Evolutionary conservation across 2,888 invertebrate genomes (phyloP).

Genomic region (Phortica magna): DNA sequence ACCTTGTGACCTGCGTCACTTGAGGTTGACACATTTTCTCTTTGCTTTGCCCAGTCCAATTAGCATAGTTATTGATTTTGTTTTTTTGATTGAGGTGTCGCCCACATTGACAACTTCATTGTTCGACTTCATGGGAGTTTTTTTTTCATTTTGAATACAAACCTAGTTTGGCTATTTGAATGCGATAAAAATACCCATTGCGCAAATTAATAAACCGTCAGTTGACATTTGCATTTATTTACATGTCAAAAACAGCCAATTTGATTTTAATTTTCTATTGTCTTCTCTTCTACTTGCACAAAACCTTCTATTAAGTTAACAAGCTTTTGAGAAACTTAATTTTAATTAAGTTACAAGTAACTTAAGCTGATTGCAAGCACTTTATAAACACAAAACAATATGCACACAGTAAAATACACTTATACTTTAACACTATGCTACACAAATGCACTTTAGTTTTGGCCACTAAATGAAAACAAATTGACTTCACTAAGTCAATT

Average conservation of each 20-base stretch:
- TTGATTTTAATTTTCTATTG: background rate
- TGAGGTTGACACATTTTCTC: background rate
- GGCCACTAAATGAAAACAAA: conserved; percentile 61
- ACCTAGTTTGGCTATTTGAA: background rate
- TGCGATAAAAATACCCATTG: background rate
- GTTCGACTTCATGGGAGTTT: background rate
- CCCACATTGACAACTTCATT: background rate
- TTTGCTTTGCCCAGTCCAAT: conserved; percentile 51
- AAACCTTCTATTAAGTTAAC: background rate
- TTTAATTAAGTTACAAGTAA: background rate
- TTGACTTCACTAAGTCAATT: conserved; percentile 65
- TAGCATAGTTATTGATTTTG: conserved; percentile 69
- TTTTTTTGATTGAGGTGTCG: conserved; percentile 59
- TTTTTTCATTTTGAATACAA: background rate
- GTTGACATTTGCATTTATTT: background rate
- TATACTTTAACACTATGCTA: background rate
- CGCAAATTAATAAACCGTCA: conserved; percentile 17
- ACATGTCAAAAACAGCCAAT: background rate
- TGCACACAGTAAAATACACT: too few relatives aligned
- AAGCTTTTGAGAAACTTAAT: background rate
- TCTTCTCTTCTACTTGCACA: background rate
- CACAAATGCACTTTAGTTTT: conserved; percentile 30
- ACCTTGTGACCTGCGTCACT: conserved; percentile 7
- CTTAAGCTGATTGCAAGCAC: background rate
- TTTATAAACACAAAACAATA: background rate